phyloP scores from a whole-genome alignment of 2,113 vertebrate genomes.

The Zosterops hypoxanthus region DNA sequence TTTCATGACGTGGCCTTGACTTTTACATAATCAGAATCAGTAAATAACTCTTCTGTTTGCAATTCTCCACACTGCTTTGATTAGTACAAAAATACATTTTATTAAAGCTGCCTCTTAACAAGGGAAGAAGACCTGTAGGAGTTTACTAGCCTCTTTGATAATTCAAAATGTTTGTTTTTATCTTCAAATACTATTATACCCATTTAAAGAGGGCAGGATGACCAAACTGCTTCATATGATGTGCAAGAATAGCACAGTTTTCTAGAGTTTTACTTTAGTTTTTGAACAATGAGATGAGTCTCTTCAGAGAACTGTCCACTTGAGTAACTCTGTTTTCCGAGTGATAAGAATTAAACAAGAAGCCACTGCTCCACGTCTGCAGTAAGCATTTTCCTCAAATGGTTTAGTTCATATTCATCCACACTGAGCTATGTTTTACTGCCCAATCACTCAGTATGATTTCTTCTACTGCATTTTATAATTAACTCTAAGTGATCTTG shows the following conservation, averaged over 20 bases:
- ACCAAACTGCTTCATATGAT: background rate
- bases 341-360: background rate
- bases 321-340: background rate
- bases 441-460: background rate
- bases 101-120: background rate
- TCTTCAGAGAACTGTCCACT: background rate
- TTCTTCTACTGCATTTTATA: background rate
- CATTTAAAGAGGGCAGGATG: background rate
- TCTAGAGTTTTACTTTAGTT: background rate
- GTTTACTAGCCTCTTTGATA: background rate
- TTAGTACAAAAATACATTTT: background rate
- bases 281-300: background rate
- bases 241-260: background rate
- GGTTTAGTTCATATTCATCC: background rate
- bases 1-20: background rate
- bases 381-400: background rate
- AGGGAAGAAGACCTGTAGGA: background rate
- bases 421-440: background rate
- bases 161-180: background rate
- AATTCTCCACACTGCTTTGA: background rate
- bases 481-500: background rate
- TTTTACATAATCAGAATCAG: background rate
- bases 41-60: background rate
- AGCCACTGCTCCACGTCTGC: background rate
- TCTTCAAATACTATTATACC: background rate